Conservation (phyloP, 2,888 invertebrate species). For the Elysia crispata region DNA sequence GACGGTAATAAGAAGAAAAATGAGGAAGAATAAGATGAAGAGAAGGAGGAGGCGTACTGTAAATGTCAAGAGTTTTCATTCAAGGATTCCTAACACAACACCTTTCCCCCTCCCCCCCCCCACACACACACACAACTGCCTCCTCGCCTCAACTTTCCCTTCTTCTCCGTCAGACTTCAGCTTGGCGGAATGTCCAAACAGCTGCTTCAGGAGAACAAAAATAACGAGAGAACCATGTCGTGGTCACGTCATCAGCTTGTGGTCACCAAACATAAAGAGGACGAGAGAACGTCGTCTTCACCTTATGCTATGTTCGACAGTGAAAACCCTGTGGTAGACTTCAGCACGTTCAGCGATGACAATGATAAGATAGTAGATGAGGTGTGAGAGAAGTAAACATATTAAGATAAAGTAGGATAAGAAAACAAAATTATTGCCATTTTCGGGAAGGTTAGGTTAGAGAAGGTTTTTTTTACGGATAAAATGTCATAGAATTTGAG, state of each 20-base stretch:
- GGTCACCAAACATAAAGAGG: slow-evolving; percentile 65
- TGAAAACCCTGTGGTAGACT: slow-evolving; percentile 60
- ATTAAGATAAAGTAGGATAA: no score
- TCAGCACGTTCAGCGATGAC: slow-evolving; percentile 61
- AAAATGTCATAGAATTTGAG: no score
- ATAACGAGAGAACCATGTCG: slow-evolving; percentile 59
- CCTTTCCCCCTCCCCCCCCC: no score
- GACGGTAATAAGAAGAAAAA: no score
- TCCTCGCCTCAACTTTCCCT: background rate
- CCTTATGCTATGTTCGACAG: slow-evolving; percentile 64
- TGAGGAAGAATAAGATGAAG: no score
- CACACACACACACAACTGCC: background rate
- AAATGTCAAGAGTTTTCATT: no score
- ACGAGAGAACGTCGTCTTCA: slow-evolving; percentile 62
- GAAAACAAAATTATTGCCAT: no score
- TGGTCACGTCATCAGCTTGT: slow-evolving; percentile 71
- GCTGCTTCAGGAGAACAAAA: slow-evolving; percentile 55
- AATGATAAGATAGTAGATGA: slow-evolving; percentile 66
- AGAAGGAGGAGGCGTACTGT: no score
- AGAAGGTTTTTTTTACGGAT: no score
- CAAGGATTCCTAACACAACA: no score
- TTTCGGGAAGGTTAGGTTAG: no score
- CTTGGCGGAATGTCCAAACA: slow-evolving; percentile 62
- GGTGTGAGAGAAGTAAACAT: slow-evolving; percentile 50
- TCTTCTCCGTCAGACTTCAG: slow-evolving; percentile 56